These are phyloP conservation scores for Prunella strophiata DNA, from an alignment of 2,797 vertebrate genomes.

Conservation along the genomic window DNA sequence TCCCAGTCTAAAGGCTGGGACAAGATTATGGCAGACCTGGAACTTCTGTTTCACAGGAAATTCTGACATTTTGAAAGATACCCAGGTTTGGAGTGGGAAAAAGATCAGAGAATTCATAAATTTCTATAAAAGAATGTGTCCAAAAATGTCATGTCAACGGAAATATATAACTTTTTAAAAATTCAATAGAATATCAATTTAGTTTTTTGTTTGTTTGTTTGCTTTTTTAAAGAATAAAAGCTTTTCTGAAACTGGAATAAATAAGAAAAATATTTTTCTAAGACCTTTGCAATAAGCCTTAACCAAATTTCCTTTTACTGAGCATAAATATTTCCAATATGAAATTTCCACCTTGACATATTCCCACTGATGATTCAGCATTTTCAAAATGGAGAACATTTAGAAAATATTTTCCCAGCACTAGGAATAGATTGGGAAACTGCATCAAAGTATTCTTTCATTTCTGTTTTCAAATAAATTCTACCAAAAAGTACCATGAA, in stretches of 20 bases:
- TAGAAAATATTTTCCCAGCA: neutral
- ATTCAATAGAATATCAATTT: neutral
- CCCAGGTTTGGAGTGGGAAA: neutral
- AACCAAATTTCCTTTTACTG: neutral
- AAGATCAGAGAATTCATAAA: neutral
- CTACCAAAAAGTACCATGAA: neutral
- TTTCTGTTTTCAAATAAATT: neutral
- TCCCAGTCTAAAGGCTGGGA: neutral
- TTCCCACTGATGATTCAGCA: neutral
- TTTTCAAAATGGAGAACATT: conserved; percentile 1
- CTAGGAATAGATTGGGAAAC: neutral
- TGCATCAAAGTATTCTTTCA: neutral
- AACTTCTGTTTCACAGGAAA: neutral
- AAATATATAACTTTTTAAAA: neutral
- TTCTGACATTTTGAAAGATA: neutral
- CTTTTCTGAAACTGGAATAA: neutral
- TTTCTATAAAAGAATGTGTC: neutral
- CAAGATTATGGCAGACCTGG: neutral
- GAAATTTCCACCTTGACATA: neutral
- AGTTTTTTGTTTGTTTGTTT: neutral
- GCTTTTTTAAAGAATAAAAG: neutral
- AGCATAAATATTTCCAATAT: neutral
- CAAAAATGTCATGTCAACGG: neutral
- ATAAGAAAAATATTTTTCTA: neutral
- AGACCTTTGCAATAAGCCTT: neutral